phyloP scores from a whole-genome alignment of 2,888 invertebrate genomes.

The Artemia sinica region DNA sequence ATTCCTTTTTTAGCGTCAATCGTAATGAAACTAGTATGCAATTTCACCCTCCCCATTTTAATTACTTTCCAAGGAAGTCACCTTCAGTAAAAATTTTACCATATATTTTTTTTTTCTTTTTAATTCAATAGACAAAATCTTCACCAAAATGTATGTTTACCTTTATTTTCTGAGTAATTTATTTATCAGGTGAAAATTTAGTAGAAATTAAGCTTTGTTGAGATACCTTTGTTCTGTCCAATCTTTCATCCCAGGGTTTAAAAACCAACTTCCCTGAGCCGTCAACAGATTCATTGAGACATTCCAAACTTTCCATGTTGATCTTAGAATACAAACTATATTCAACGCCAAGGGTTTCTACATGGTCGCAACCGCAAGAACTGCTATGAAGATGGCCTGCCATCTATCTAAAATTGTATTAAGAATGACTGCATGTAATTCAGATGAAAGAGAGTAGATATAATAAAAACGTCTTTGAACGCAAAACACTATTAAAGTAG shows the following conservation, averaged over 20 bases:
- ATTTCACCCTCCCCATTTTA: no score
- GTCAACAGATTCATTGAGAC: constrained; percentile 71
- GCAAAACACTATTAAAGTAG: no score
- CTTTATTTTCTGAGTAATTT: constrained; percentile 1
- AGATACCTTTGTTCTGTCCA: constrained; percentile 52
- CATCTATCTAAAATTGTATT: not conserved
- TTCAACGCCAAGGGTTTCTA: constrained; percentile 45
- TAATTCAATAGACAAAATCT: not conserved
- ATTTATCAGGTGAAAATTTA: constrained; percentile 7
- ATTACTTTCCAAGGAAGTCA: no score
- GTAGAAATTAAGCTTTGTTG: constrained; percentile 26
- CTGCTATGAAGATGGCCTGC: constrained; percentile 25
- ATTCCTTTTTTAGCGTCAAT: no score
- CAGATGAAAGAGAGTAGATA: no score
- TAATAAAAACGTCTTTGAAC: no score
- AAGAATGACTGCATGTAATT: no score
- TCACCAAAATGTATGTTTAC: constrained; percentile 17
- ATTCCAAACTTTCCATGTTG: constrained; percentile 65
- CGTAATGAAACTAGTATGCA: no score
- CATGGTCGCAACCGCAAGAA: constrained; percentile 42
- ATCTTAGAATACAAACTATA: constrained; percentile 79
- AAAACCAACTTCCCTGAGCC: constrained; percentile 76
- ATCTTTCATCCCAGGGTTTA: constrained; percentile 72
- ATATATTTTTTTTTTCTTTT: no score
- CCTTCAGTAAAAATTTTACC: no score